Base-by-base conservation (phyloP, 1,140 invertebrate genomes). In the Papilio helenus region DNA sequence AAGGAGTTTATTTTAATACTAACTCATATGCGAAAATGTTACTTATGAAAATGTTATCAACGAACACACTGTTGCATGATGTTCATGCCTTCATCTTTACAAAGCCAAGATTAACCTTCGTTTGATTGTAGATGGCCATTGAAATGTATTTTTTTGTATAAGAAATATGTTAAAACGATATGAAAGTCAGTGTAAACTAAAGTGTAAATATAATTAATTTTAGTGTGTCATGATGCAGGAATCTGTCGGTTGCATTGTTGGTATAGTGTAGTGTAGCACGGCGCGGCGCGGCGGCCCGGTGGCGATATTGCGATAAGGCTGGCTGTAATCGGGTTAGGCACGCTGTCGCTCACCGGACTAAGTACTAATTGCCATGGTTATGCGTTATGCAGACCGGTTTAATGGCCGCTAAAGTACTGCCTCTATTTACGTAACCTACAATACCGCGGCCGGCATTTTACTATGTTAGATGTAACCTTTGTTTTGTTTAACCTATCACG, bases 351-450 rank as follows among this genome's bases (percentile, higher is more conserved):
- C 89, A 92, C 84, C 79, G 84, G 86, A 83, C 87, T 88, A 89
- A 90, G 86, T 93, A 91, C 89, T 93, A 93, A 94, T 93, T 93
- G 90, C 90, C 81, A 85, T 85, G 85, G 88, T 80, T 88, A 82
- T 91, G 85, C 87, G 87, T 87, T 88, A 88, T 82, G 83, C 81
- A 81, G 79, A 86, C 88, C 87, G 87, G 85, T 87, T 84, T 91
- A 88, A 89, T 91, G 84, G 85, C 82, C 81, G 84, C 86, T 88
- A 86, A 89, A 89, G 85, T 91, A 89, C 87, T 84, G 83, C 85
- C 80, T 82, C 85, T 81, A 81, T 86, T 88, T 87, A 84, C 82
- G 84, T 85, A 88, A 90, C 85, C 77, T 49, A 49, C 20, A 46
- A 49, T 20, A 20, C 72, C 42, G 20, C 72, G 42, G 23, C 39